Conservation (phyloP, 2,888 invertebrate species). For the Adineta ricciae region DNA sequence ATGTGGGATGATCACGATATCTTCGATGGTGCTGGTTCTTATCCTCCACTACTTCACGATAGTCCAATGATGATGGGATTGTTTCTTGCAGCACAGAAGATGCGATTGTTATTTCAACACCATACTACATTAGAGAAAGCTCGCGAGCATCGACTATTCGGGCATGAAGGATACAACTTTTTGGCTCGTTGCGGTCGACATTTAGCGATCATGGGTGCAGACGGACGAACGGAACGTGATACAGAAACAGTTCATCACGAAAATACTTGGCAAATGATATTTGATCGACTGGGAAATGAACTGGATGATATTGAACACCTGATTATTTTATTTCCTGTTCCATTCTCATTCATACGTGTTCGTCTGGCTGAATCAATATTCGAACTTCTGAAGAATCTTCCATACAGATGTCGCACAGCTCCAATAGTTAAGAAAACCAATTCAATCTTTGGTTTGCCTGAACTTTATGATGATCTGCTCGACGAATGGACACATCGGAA, state of each 20-base stretch:
- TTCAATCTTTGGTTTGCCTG: neutral
- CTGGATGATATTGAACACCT: neutral
- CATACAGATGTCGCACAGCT: neutral
- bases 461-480: neutral
- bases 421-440: neutral
- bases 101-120: neutral
- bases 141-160: neutral
- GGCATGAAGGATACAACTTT: neutral
- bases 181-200: neutral
- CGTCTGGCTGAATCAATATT: neutral
- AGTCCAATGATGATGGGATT: constrained; percentile 1
- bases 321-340: neutral
- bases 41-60: neutral
- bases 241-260: neutral
- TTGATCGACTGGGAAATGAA: neutral
- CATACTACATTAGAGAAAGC: neutral
- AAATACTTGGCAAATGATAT: neutral
- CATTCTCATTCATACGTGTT: neutral
- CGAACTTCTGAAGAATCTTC: neutral
- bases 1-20: neutral
- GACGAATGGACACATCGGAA: neutral
- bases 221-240: neutral
- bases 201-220: neutral
- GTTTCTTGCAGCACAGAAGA: neutral
- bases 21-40: neutral